phyloP scores from a whole-genome alignment of 1,140 invertebrate genomes.

The Akabosia matsudoensis region DNA sequence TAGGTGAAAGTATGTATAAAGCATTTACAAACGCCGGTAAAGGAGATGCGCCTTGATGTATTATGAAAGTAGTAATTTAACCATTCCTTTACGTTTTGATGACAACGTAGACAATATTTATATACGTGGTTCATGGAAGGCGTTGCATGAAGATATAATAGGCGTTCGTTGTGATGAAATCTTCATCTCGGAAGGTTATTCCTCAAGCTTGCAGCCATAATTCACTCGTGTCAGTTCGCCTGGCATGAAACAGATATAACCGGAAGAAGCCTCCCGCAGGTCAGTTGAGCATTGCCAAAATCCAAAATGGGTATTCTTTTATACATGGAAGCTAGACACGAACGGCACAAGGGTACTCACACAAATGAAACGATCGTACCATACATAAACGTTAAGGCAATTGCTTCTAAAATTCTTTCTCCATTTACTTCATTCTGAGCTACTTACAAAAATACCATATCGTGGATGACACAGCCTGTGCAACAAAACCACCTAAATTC shows the following conservation, averaged over 20 bases:
- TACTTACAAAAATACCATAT: too few relatives aligned
- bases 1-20: too few relatives aligned
- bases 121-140: not conserved
- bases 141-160: not conserved
- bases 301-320: not conserved
- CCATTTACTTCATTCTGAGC: not conserved
- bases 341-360: not conserved
- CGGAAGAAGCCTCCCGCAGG: conserved; percentile 21
- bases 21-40: too few relatives aligned
- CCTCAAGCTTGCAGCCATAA: conserved; percentile 16
- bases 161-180: not conserved
- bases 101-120: too few relatives aligned
- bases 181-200: conserved; percentile 7
- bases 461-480: too few relatives aligned
- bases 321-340: not conserved
- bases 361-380: not conserved
- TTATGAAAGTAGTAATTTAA: not conserved
- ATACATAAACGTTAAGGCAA: not conserved
- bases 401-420: not conserved
- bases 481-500: not conserved
- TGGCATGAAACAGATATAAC: conserved; percentile 17
- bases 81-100: too few relatives aligned
- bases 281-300: conserved; percentile 19
- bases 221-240: conserved; percentile 14
- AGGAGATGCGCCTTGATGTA: too few relatives aligned